Evolutionary conservation across 2,797 vertebrate species (phyloP).

Genomic region (Clarias platycephalus): DNA sequence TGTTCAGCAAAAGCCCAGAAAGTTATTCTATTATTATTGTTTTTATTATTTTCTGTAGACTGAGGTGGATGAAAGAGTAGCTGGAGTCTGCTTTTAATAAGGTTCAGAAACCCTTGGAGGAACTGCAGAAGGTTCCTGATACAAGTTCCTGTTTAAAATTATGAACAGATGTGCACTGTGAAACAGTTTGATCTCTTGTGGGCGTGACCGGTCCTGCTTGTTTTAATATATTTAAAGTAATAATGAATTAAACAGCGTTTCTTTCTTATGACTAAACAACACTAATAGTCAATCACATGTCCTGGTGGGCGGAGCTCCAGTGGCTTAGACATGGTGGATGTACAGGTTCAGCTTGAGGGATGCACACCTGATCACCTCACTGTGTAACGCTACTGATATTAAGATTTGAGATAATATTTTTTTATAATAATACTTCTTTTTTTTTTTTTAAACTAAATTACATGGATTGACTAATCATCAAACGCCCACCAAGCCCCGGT

Average conservation of each 20-base stretch:
- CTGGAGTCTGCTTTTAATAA: background rate
- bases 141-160: background rate
- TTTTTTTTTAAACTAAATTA: background rate
- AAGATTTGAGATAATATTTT: no score
- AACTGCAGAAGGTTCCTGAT: background rate
- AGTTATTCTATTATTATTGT: background rate
- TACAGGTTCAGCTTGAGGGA: background rate
- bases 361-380: background rate
- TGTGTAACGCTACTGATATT: background rate
- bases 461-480: background rate
- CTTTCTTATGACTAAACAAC: background rate
- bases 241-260: background rate
- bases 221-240: background rate
- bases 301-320: background rate
- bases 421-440: no score
- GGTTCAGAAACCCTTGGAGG: background rate
- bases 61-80: background rate
- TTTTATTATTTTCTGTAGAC: background rate
- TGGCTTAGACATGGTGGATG: background rate
- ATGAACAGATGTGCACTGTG: background rate
- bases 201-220: background rate
- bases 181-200: background rate
- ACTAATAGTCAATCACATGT: background rate
- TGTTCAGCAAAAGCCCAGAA: background rate
- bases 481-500: no score